Evolutionary conservation across 1,140 invertebrate genomes (phyloP).

Genomic region (Drosophila nikananu): DNA sequence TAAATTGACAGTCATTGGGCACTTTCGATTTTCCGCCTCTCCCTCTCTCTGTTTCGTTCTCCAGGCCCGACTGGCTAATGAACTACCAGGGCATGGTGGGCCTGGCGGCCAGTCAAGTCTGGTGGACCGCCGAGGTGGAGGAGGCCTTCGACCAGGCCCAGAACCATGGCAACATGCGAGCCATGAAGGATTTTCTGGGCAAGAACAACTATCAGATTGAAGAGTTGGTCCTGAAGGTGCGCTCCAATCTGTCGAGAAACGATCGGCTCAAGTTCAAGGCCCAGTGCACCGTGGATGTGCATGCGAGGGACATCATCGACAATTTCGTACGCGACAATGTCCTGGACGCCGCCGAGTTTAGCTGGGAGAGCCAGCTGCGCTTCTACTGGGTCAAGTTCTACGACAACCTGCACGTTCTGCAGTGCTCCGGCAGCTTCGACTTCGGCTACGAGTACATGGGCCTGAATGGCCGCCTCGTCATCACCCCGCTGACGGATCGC

Average conservation of each 20-base stretch:
- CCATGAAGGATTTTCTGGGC: conserved; percentile 95
- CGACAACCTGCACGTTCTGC: conserved; percentile 92
- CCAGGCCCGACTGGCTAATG: conserved; percentile 92
- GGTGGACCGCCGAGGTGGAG: conserved; percentile 97
- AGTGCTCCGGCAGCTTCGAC: conserved; percentile 94
- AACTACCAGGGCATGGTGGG: conserved; percentile 95
- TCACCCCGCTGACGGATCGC: conserved; percentile 95
- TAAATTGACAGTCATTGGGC: conserved; percentile 81
- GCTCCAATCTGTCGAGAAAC: conserved; percentile 89
- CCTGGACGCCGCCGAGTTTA: conserved; percentile 92
- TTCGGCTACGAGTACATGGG: conserved; percentile 98
- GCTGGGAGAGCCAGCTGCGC: conserved; percentile 96
- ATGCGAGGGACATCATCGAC: conserved; percentile 95
- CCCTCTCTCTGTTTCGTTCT: conserved; percentile 39
- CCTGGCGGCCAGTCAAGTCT: conserved; percentile 93
- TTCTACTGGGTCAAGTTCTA: conserved; percentile 95
- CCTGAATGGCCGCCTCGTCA: conserved; percentile 94
- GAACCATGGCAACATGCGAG: conserved; percentile 90
- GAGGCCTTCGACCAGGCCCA: conserved; percentile 92
- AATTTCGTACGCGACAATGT: conserved; percentile 94
- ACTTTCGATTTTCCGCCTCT: conserved; percentile 72
- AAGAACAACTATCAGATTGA: conserved; percentile 93
- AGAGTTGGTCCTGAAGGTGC: conserved; percentile 90
- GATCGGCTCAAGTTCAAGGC: conserved; percentile 95
- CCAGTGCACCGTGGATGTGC: conserved; percentile 95